phyloP scores from a whole-genome alignment of 2,113 vertebrate species.

The Corythornis madagascariensis region DNA sequence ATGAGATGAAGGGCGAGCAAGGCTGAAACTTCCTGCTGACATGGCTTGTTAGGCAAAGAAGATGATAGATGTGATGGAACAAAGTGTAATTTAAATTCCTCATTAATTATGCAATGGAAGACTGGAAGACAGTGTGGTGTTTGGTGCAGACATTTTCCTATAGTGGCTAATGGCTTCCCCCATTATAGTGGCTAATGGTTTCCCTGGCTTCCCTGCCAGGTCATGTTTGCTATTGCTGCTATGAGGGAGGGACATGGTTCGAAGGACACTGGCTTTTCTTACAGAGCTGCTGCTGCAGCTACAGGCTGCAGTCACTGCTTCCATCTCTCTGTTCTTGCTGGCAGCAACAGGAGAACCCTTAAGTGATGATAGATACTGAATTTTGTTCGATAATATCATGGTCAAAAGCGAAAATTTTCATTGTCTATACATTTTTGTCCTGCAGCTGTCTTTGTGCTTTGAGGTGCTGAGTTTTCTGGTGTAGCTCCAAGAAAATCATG shows the following conservation, averaged over 20 bases:
- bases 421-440: background rate
- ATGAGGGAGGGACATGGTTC: background rate
- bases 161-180: too few relatives aligned
- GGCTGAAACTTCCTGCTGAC: background rate
- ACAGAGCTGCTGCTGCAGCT: background rate
- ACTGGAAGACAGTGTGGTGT: background rate
- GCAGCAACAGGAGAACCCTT: background rate
- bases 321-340: background rate
- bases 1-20: background rate
- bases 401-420: background rate
- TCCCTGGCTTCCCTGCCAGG: background rate
- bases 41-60: background rate
- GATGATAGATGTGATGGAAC: background rate
- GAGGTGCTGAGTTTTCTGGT: background rate
- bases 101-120: background rate
- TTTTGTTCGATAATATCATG: background rate
- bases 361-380: background rate
- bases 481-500: background rate
- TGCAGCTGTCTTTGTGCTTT: background rate
- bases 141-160: background rate
- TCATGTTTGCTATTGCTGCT: background rate
- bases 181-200: background rate
- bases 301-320: background rate
- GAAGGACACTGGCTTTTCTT: background rate
- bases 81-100: background rate